Evolutionary conservation across 2,797 vertebrate species (phyloP).

Genomic region (Lycodopsis pacificus): DNA sequence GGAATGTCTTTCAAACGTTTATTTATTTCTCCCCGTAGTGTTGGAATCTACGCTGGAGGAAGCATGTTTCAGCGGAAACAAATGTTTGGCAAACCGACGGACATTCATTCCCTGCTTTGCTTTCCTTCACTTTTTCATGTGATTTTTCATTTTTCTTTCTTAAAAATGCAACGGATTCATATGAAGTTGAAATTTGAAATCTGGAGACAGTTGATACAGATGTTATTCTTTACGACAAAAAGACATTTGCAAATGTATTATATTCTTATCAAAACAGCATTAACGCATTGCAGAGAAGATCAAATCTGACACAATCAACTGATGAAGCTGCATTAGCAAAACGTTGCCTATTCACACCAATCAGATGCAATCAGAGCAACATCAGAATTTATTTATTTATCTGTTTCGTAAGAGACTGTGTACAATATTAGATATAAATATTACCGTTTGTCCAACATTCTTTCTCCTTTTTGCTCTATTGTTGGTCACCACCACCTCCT

Average conservation of each 20-base stretch:
- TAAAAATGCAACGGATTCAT: neutral
- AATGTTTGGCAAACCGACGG: neutral
- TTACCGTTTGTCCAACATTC: neutral
- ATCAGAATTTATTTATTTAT: neutral
- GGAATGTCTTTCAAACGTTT: constrained; percentile 21
- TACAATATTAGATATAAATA: neutral
- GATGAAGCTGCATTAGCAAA: neutral
- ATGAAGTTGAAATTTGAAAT: neutral
- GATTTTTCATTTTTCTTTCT: neutral
- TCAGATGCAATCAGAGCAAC: neutral
- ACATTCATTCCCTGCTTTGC: neutral
- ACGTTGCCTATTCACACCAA: neutral
- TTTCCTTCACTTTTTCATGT: neutral
- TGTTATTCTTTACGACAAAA: neutral
- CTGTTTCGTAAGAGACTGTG: neutral
- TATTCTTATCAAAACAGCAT: neutral
- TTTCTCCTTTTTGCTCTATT: neutral
- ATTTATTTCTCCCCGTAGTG: neutral
- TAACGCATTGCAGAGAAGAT: neutral
- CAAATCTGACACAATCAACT: neutral
- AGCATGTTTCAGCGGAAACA: neutral
- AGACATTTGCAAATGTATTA: neutral
- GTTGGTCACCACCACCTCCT: constrained; percentile 15
- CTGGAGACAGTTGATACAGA: neutral
- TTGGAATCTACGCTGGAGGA: neutral